Evolutionary conservation across 2,797 vertebrate species (phyloP).

Genomic region (Peromyscus aztecus): DNA sequence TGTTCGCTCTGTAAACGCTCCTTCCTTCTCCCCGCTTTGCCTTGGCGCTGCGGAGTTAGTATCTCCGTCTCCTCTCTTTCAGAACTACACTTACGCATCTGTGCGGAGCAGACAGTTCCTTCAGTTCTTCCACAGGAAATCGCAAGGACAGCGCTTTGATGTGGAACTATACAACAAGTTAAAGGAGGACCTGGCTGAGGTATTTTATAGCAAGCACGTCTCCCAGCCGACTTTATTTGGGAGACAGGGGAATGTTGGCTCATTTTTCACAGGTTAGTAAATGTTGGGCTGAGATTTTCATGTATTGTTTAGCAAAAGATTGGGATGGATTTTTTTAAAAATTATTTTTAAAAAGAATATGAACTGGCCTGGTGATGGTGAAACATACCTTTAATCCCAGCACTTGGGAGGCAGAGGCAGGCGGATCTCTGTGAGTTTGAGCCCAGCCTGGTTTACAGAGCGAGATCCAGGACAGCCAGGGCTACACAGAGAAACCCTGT

Average conservation of each 20-base stretch:
- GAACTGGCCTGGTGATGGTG: not conserved
- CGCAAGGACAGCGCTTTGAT: conserved; percentile 90
- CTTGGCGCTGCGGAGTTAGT: not conserved
- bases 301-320: not conserved
- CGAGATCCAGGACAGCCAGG: not conserved
- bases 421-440: not conserved
- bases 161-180: conserved; percentile 94
- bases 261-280: not conserved
- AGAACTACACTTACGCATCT: conserved; percentile 94
- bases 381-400: not conserved
- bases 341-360: not conserved
- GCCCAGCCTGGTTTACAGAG: not conserved
- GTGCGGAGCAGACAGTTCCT: conserved; percentile 93
- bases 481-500: not conserved
- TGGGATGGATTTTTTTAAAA: not conserved
- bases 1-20: not conserved
- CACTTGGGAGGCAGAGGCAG: not conserved
- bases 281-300: not conserved
- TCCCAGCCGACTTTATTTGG: not conserved
- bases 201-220: conserved; percentile 74
- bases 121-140: conserved; percentile 93
- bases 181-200: conserved; percentile 93
- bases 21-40: not conserved
- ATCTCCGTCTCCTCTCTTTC: conserved; percentile 40
- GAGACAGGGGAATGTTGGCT: not conserved